Evolutionary conservation across 2,888 invertebrate genomes (phyloP).

Genomic region (Trichogramma evanescens): DNA sequence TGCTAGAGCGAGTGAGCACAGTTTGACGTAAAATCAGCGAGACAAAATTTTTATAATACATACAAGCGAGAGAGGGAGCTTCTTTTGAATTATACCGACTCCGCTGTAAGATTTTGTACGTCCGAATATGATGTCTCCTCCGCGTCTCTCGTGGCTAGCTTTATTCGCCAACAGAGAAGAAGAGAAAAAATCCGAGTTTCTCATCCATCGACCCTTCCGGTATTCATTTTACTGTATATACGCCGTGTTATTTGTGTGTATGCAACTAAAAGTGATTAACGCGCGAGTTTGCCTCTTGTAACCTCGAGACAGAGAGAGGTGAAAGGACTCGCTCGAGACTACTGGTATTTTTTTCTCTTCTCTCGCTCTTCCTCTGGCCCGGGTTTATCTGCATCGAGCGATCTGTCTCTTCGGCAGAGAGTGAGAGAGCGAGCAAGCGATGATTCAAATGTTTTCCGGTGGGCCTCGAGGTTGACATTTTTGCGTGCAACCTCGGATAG

Average conservation of each 20-base stretch:
- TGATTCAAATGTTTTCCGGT: conserved; percentile 9
- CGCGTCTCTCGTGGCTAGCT: no score
- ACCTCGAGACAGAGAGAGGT: conserved; percentile 18
- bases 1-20: conserved; percentile 5
- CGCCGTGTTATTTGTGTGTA: no score
- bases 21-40: background rate
- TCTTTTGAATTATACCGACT: conserved; percentile 7
- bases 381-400: no score
- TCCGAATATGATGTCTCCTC: no score
- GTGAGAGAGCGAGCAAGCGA: conserved; percentile 2
- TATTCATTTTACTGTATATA: no score
- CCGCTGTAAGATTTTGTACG: no score
- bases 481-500: background rate
- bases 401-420: background rate
- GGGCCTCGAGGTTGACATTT: conserved; percentile 15
- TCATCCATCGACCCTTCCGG: no score
- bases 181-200: no score
- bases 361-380: conserved; percentile 2
- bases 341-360: background rate
- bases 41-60: conserved; percentile 19
- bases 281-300: no score
- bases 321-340: conserved; percentile 11
- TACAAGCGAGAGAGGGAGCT: conserved; percentile 7
- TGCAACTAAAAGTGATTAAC: no score
- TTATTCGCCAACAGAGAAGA: no score